Evolutionary conservation across 2,113 vertebrate genomes (phyloP).

Genomic region (Tetrax tetrax): DNA sequence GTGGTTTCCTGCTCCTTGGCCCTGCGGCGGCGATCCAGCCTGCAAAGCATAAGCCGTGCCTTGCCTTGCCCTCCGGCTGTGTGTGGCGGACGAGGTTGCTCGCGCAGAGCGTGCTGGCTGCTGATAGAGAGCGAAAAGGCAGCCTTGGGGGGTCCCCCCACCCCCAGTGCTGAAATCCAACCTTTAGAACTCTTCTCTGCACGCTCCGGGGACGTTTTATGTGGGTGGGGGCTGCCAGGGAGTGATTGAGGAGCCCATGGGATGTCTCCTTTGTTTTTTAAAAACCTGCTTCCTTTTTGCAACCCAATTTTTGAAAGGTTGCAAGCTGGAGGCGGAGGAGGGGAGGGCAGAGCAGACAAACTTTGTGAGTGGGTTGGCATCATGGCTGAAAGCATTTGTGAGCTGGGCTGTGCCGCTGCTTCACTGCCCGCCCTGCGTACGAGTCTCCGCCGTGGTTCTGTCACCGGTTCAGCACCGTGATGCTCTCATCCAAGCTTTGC

Average conservation of each 20-base stretch:
- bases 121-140: conserved; percentile 9
- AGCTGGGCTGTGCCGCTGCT: not conserved
- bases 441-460: not conserved
- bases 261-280: not conserved
- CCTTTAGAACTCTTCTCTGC: conserved; percentile 9
- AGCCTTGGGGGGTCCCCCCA: not conserved
- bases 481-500: not conserved
- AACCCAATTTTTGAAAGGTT: not conserved
- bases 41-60: not conserved
- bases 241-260: not conserved
- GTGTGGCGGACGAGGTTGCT: accelerated
- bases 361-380: not conserved
- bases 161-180: conserved; percentile 3
- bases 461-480: not conserved
- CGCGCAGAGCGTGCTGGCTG: not conserved
- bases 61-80: accelerated
- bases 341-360: not conserved
- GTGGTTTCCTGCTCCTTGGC: not conserved
- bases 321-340: not conserved
- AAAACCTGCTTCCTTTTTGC: conserved; percentile 6
- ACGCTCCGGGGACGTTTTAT: not conserved
- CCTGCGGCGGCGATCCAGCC: not conserved
- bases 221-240: conserved; percentile 8
- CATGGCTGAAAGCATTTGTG: not conserved
- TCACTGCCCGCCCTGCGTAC: accelerated